Conservation (phyloP, 1,140 invertebrate genomes). For the Potamilus streckersoni region DNA sequence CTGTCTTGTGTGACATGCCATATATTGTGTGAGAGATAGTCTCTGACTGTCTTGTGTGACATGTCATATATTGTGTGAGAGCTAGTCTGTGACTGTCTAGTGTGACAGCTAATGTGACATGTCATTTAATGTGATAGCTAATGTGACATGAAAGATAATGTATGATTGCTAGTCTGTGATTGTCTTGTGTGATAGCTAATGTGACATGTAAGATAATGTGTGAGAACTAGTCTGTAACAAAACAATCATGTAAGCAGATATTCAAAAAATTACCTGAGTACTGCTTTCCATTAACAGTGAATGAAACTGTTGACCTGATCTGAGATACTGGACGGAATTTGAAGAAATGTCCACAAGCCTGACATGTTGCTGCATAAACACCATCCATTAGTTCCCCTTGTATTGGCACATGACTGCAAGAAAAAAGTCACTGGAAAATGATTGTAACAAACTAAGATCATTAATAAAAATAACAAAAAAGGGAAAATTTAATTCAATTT, state of each 20-base stretch:
- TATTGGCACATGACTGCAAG: constrained; percentile 44
- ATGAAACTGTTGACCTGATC: constrained; percentile 36
- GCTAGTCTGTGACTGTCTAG: no score
- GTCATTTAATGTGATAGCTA: no score
- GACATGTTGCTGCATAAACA: constrained; percentile 49
- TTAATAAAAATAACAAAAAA: no score
- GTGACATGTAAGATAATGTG: background rate
- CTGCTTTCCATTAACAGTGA: constrained; percentile 48
- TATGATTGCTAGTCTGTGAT: no score
- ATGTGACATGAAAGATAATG: no score
- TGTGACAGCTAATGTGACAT: no score
- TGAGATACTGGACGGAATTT: constrained; percentile 45
- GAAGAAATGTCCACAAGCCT: constrained; percentile 56
- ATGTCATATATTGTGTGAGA: no score
- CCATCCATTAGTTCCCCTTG: constrained; percentile 37
- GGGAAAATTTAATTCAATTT: no score
- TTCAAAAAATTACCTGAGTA: constrained; percentile 42
- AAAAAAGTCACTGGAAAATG: background rate
- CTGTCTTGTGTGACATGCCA: background rate
- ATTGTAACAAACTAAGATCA: no score
- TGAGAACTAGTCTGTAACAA: background rate
- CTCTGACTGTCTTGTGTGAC: no score
- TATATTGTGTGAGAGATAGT: background rate
- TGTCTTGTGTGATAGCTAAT: no score
- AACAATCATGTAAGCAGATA: background rate